Evolutionary conservation across 2,888 invertebrate species (phyloP), one percentile per base, ranked within the genome.

Genomic region (Troglohyphantes excavatus): DNA sequence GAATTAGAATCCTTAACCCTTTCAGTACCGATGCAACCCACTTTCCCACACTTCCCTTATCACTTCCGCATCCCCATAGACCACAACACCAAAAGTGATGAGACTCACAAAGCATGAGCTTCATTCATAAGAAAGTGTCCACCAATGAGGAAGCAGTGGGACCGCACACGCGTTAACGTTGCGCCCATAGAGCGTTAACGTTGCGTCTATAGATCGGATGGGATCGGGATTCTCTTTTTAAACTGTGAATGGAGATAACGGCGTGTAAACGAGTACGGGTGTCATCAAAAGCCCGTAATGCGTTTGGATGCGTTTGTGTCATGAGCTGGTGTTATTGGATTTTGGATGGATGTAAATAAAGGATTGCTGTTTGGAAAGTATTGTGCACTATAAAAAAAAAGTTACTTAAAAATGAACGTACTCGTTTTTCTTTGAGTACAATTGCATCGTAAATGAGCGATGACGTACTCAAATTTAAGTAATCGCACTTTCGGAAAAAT

Each of bases 1-100:
- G 9, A 39, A 13, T 39, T 39, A 39, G 7, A 1, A 11, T 3
- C 39, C n/a, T n/a, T 53, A 53, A 53, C 53, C 53, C 53, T 53
- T 53, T 53, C 13, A 53, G 3, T 33, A 33, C 9, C n/a, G 33
- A 33, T 6, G 3, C 33, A 33, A 1, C n/a, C 53, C 53, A 17
- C 53, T 53, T 53, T 53, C 53, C 53, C 53, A 53, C 53, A 53
- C 53, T 53, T 17, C n/a, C n/a, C 2, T 17, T 17, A 13, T 53
- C 53, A 53, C 53, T 53, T 53, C 53, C 53, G 53, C 53, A 53
- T 53, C 53, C 53, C n/a, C 53, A 53, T n/a, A 53, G 53, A 53
- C 39, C 53, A 53, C n/a, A n/a, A n/a, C 9, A 53, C 17, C 53
- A 53, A n/a, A 53, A 53, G 1, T 53, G 3, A 39, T 13, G 39